Evolutionary conservation across 2,888 invertebrate species (phyloP).

Genomic region (Cosmopolites sordidus): DNA sequence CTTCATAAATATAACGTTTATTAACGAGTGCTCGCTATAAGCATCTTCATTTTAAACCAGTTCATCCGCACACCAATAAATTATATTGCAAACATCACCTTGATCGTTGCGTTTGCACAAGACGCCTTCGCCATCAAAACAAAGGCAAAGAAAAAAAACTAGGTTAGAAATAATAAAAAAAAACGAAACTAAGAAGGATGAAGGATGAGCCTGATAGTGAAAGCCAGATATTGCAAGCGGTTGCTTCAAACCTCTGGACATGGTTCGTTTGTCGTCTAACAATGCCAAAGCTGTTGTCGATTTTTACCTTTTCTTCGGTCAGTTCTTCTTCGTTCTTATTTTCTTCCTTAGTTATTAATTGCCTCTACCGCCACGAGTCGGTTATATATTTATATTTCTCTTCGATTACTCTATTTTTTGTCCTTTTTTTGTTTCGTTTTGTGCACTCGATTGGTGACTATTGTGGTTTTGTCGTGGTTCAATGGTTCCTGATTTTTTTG

Average conservation of each 20-base stretch:
- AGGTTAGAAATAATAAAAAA: constrained; percentile 23
- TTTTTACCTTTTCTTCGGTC: constrained; percentile 25
- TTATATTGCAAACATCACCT: no score
- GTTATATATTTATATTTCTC: no score
- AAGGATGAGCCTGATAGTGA: constrained; percentile 48
- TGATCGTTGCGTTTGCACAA: no score
- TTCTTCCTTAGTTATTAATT: background rate
- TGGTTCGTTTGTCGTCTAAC: constrained; percentile 47
- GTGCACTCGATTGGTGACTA: constrained; percentile 7
- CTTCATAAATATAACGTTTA: no score
- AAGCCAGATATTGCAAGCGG: constrained; percentile 44
- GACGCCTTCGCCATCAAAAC: no score
- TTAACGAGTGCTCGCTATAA: no score
- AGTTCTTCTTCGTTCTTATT: background rate
- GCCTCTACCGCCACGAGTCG: no score
- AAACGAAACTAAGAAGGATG: constrained; percentile 21
- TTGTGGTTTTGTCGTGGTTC: constrained; percentile 14
- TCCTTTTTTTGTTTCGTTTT: background rate
- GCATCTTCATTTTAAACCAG: no score
- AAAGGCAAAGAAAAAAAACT: constrained; percentile 16
- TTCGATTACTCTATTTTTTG: no score
- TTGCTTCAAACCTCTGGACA: constrained; percentile 43
- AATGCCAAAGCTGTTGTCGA: constrained; percentile 44
- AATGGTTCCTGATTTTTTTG: constrained; percentile 32
- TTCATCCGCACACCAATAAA: no score